Evolutionary conservation across 2,888 invertebrate species (phyloP).

Genomic region (Lysandra bellargus): DNA sequence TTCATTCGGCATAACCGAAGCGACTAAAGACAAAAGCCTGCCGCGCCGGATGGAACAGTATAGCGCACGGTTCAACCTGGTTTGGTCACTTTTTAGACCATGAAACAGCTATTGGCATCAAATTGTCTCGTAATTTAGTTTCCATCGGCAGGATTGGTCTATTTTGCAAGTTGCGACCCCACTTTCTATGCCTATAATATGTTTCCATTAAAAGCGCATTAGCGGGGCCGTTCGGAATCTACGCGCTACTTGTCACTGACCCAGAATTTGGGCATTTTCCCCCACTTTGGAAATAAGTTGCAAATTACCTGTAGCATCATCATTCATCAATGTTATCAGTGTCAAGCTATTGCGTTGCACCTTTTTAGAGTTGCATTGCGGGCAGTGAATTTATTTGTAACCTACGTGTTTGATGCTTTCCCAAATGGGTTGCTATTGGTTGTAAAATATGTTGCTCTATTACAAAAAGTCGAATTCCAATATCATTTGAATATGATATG

Average conservation of each 20-base stretch:
- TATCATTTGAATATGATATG: no score
- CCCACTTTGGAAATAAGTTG: constrained; percentile 16
- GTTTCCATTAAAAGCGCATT: constrained; percentile 73
- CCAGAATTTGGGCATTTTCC: constrained; percentile 28
- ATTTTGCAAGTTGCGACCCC: constrained; percentile 40
- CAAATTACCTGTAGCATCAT: neutral
- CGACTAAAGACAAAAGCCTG: constrained; percentile 32
- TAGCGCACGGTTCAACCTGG: constrained; percentile 37
- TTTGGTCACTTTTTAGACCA: constrained; percentile 52
- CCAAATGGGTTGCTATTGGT: no score
- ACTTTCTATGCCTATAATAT: constrained; percentile 61
- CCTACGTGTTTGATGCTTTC: no score
- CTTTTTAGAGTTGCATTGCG: no score
- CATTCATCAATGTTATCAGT: neutral
- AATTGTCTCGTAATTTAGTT: constrained; percentile 47
- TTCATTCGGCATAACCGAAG: constrained; percentile 35
- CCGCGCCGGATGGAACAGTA: constrained; percentile 34
- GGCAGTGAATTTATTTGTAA: no score
- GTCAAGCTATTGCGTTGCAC: neutral
- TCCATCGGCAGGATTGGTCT: constrained; percentile 30
- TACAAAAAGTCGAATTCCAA: no score
- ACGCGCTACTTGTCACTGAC: constrained; percentile 6
- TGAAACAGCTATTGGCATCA: constrained; percentile 55
- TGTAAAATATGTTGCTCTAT: no score
- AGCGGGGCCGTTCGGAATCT: constrained; percentile 10